Conservation (phyloP, 2,113 vertebrate species). For the Nannobrachium achirus region DNA sequence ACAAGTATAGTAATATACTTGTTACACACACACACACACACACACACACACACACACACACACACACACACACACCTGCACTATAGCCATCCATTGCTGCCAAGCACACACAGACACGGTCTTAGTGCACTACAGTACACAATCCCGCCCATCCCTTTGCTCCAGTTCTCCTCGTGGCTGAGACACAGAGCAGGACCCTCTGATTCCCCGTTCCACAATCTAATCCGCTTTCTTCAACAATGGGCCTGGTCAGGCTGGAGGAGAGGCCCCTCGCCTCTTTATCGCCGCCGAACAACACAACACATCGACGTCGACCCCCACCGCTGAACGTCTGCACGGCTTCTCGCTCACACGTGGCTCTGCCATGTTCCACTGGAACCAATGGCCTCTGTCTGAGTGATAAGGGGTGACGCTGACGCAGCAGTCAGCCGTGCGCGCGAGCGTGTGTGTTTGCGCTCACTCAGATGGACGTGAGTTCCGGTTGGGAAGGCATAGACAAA, state of each 20-base stretch:
- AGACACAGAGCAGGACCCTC: constrained; percentile 52
- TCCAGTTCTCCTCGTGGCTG: constrained; percentile 30
- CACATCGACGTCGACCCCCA: constrained; percentile 15
- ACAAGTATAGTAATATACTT: no score
- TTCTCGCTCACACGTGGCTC: constrained; percentile 32
- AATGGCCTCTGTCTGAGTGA: constrained; percentile 49
- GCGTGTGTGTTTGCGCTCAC: constrained; percentile 31
- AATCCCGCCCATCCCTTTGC: constrained; percentile 8
- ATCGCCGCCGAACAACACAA: constrained; percentile 63
- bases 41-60: no score
- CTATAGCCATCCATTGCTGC: not conserved
- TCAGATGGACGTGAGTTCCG: not conserved
- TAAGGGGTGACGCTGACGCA: constrained; percentile 47
- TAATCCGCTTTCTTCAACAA: constrained; percentile 66
- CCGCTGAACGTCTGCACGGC: constrained; percentile 28
- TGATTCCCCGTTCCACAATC: constrained; percentile 37
- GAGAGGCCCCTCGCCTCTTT: constrained; percentile 43
- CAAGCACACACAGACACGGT: not conserved
- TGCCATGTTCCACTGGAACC: constrained; percentile 44
- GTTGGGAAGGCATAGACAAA: constrained; percentile 27
- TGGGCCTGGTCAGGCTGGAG: constrained; percentile 44
- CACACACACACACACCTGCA: no score
- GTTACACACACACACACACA: no score
- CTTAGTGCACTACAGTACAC: constrained; percentile 6
- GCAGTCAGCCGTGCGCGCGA: constrained; percentile 42